Evolutionary conservation across 1,140 invertebrate species (phyloP).

Genomic region (Trinorchestia longiramus): DNA sequence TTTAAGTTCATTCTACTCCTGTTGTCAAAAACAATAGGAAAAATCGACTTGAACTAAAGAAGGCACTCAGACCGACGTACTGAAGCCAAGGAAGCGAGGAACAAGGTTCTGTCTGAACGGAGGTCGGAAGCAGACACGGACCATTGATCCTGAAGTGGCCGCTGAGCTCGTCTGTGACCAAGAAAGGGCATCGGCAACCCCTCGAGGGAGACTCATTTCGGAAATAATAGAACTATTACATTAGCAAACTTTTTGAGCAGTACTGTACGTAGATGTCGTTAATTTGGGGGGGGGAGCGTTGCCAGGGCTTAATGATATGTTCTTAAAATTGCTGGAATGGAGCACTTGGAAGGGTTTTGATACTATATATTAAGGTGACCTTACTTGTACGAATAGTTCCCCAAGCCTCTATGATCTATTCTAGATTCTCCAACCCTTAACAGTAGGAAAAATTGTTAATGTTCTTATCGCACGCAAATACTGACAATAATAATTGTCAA

Average conservation of each 20-base stretch:
- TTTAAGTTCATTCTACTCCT: neutral
- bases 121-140: neutral
- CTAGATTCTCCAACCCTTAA: too few species aligned
- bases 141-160: neutral
- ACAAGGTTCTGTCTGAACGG: neutral
- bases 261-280: neutral
- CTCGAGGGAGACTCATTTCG: neutral
- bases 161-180: too few species aligned
- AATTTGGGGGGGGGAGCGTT: neutral
- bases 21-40: neutral
- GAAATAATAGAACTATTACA: constrained; percentile 2
- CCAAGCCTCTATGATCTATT: too few species aligned
- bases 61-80: neutral
- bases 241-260: neutral
- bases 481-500: too few species aligned
- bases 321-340: neutral
- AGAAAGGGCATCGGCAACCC: neutral
- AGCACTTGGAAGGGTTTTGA: neutral
- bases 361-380: neutral
- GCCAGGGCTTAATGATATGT: neutral
- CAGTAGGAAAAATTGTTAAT: too few species aligned
- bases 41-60: neutral
- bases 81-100: neutral
- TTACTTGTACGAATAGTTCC: neutral
- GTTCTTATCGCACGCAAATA: too few species aligned